These are phyloP conservation scores for Daktulosphaira vitifoliae DNA, from an alignment of 1,140 invertebrate species.

Conservation along the genomic window DNA sequence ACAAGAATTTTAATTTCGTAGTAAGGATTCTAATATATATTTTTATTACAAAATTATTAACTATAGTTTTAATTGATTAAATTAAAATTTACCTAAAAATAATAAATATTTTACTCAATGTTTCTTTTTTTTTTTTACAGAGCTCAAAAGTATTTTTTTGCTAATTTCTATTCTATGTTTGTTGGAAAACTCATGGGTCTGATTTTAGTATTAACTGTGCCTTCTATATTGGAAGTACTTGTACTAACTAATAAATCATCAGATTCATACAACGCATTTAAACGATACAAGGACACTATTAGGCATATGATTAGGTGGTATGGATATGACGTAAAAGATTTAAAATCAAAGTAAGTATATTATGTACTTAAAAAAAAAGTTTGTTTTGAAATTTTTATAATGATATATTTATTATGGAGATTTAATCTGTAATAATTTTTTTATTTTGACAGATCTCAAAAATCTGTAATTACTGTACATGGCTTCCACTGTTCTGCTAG, in stretches of 20 bases:
- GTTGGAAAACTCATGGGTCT: slow-evolving; percentile 55
- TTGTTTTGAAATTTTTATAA: no score
- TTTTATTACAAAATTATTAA: no score
- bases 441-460: slow-evolving; percentile 42
- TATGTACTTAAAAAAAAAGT: neutral
- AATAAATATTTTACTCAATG: no score
- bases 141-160: slow-evolving; percentile 55
- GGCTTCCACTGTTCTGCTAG: slow-evolving; percentile 55
- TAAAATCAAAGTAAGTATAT: slow-evolving; percentile 40
- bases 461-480: slow-evolving; percentile 57
- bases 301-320: slow-evolving; percentile 68
- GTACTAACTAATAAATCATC: slow-evolving; percentile 57
- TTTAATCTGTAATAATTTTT: no score
- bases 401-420: no score
- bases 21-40: no score
- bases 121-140: slow-evolving; percentile 39
- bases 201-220: slow-evolving; percentile 52
- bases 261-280: slow-evolving; percentile 56
- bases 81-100: no score
- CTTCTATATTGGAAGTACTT: slow-evolving; percentile 54
- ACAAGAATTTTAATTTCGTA: no score
- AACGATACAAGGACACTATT: slow-evolving; percentile 63
- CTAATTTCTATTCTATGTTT: slow-evolving; percentile 52
- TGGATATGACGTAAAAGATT: slow-evolving; percentile 48
- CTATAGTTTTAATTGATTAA: no score